Evolutionary conservation across 2,888 invertebrate species (phyloP).

Genomic region (Tenthredo distinguenda): DNA sequence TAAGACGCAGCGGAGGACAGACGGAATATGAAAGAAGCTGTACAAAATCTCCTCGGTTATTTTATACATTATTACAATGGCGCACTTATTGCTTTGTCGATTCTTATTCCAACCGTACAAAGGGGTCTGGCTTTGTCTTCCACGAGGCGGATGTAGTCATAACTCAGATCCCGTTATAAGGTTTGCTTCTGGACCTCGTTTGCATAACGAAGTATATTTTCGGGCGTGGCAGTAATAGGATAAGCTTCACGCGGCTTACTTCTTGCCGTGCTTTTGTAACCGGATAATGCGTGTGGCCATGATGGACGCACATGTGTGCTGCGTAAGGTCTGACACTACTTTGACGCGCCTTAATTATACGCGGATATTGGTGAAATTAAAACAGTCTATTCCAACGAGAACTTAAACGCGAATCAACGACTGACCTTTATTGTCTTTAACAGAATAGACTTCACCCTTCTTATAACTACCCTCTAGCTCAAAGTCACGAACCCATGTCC

Average conservation of each 20-base stretch:
- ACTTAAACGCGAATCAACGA: background rate
- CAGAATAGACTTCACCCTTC: background rate
- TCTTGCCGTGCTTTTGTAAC: background rate
- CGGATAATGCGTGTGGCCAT: background rate
- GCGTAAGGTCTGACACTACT: too few species aligned
- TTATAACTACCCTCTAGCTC: conserved; percentile 6
- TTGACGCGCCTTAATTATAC: background rate
- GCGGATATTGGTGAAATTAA: background rate
- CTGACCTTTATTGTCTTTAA: background rate
- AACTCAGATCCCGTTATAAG: background rate
- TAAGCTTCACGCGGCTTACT: background rate
- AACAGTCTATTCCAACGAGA: background rate
- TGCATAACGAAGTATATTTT: conserved; percentile 24
- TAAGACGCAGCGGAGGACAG: background rate
- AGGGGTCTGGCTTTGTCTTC: conserved; percentile 1
- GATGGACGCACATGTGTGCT: background rate
- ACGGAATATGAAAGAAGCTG: background rate
- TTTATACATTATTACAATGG: background rate
- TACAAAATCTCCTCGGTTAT: background rate
- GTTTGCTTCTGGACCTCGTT: conserved; percentile 13
- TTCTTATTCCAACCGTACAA: conserved; percentile 4
- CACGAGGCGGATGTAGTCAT: conserved; percentile 19
- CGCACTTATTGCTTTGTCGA: background rate
- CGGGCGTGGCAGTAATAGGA: background rate
- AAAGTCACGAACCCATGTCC: conserved; percentile 38